These are phyloP conservation scores for Mesorhabditis sp. DNA, from an alignment of 2,888 invertebrate genomes.

Conservation along the genomic window DNA sequence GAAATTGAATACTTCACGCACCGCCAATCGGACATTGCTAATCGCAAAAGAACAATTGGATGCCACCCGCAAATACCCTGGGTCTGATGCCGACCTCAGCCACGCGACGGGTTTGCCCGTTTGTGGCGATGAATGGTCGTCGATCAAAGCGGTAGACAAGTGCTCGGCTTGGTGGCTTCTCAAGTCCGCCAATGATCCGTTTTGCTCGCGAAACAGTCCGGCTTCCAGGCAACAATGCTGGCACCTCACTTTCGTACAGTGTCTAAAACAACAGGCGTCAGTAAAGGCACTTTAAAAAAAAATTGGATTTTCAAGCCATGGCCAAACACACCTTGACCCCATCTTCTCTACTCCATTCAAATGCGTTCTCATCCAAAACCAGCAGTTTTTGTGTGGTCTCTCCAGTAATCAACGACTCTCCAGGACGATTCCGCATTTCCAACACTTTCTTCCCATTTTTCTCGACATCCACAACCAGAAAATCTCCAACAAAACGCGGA, in stretches of 20 bases:
- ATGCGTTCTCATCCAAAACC: conserved; percentile 4
- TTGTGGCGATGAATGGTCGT: conserved; percentile 80
- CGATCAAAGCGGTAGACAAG: conserved; percentile 89
- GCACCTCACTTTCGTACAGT: conserved; percentile 3
- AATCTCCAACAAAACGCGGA: neutral
- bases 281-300: too few species aligned
- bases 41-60: too few species aligned
- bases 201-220: conserved; percentile 7
- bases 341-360: conserved; percentile 3
- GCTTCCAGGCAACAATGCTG: neutral
- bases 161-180: conserved; percentile 68
- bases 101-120: conserved; percentile 63
- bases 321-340: neutral
- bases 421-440: neutral
- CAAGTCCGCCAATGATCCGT: conserved; percentile 17
- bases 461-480: neutral
- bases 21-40: too few species aligned
- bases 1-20: too few species aligned
- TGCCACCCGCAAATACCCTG: conserved; percentile 34
- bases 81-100: conserved; percentile 58
- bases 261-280: neutral
- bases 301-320: neutral
- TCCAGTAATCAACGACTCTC: neutral
- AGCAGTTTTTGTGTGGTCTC: conserved; percentile 4
- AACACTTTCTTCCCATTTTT: neutral